Conservation (phyloP, 2,113 vertebrate species). For the Ictalurus furcatus region DNA sequence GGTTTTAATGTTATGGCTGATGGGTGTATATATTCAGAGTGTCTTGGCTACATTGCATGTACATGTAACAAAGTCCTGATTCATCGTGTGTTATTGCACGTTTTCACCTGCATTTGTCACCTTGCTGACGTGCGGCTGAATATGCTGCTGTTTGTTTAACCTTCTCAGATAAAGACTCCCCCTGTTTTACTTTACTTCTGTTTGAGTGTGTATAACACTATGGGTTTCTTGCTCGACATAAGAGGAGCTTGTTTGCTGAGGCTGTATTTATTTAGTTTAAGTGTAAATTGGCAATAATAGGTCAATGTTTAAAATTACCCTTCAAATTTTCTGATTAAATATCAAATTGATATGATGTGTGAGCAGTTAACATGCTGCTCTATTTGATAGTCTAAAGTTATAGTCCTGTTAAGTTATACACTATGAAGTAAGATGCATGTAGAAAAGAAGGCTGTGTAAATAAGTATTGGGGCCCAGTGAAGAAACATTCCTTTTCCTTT, state of each 20-base stretch:
- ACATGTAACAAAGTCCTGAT: not conserved
- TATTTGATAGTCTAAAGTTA: not conserved
- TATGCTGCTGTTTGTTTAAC: conserved; percentile 51
- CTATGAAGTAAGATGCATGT: not conserved
- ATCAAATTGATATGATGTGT: not conserved
- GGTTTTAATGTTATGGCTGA: no score
- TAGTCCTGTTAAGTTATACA: not conserved
- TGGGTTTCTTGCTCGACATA: not conserved
- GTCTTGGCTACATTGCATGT: not conserved
- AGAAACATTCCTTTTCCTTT: not conserved
- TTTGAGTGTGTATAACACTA: not conserved
- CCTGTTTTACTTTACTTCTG: not conserved
- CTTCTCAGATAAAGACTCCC: conserved; percentile 22
- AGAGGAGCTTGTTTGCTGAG: not conserved
- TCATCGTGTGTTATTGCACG: not conserved
- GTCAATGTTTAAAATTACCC: not conserved
- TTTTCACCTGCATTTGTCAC: not conserved
- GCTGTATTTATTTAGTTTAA: not conserved
- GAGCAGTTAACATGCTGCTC: not conserved
- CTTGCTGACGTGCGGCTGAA: not conserved
- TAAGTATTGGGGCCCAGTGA: not conserved
- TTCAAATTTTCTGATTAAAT: not conserved
- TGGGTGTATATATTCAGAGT: no score
- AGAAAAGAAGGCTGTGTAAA: not conserved
- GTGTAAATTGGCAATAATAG: not conserved